Evolutionary conservation across 2,113 vertebrate genomes (phyloP), one percentile per base, ranked within the genome.

Genomic region (Ptilonorhynchus violaceus): DNA sequence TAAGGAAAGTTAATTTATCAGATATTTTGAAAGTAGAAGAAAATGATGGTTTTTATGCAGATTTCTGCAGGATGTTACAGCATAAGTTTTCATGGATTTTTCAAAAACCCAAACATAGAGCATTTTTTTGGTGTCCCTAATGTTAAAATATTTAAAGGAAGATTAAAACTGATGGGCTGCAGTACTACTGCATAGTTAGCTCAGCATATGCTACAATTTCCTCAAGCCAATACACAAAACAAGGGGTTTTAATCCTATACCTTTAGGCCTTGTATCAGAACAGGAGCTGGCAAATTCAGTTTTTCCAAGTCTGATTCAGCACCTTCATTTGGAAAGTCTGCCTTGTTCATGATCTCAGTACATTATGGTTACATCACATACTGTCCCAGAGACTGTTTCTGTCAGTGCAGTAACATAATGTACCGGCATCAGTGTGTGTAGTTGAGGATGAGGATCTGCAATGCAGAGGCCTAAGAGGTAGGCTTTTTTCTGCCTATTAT

Each of bases 371-470:
- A 22, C 42, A 33, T 37, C 8, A 9, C 39, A 4, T 17, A 11
- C 15, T 59, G 18, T 59, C 11, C 33, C 49, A 33, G 18, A 30
- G 53, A 28, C 66, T 62, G 4, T 10, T 90, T 83, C 81, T 85
- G 37, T 70, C 55, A 25, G 27, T 28, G 68, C 24, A 35, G 37
- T 56, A 33, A 42, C 10, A 14, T 7, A 18, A 39, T 5, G 11
- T 70, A 74, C 9, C 2, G 0, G 15, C n/a, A 70, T 20, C 0
- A 0, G 19, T 44, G 7, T 18, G 7, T 49, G 28, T 23, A 30
- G 13, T 7, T 24, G 41, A 70, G n/a, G 37, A n/a, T 60, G 15
- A 69, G 4, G 28, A 21, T 37, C 35, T 39, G 20, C 33, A 50
- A 33, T 13, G 25, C 17, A 55, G 33, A 52, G n/a, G n/a, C 16